phyloP scores from a whole-genome alignment of 2,113 vertebrate species.

The Coryphaenoides rupestris region DNA sequence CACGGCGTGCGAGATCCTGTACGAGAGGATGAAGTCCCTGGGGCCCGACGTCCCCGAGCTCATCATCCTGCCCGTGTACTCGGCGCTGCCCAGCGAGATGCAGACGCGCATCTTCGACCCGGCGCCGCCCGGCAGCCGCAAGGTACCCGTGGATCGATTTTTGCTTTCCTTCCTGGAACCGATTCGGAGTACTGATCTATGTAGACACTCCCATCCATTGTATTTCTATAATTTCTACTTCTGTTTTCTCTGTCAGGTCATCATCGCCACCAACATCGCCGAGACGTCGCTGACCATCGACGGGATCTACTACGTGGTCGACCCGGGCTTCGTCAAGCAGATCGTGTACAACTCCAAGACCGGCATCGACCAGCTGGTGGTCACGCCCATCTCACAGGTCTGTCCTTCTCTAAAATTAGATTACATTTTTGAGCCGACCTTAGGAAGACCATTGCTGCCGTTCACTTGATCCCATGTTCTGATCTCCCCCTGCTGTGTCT shows the following conservation, averaged over 20 bases:
- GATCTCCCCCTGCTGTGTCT: neutral
- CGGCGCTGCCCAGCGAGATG: conserved; percentile 97
- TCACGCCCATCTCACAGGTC: conserved; percentile 93
- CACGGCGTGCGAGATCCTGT: conserved; percentile 96
- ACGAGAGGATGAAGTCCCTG: conserved; percentile 96
- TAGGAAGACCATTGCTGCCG: no score
- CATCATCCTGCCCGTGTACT: conserved; percentile 85
- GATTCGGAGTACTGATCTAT: no score
- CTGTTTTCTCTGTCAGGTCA: conserved; percentile 68
- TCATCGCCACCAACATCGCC: conserved; percentile 92
- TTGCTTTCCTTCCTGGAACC: no score
- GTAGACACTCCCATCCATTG: no score
- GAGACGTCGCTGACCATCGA: conserved; percentile 92
- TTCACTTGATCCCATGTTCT: neutral
- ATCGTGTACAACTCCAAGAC: conserved; percentile 94
- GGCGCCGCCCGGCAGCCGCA: conserved; percentile 94
- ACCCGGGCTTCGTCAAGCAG: conserved; percentile 93
- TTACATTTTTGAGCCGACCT: no score
- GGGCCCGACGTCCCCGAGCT: conserved; percentile 94
- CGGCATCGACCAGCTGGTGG: conserved; percentile 91
- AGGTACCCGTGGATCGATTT: conserved; percentile 78
- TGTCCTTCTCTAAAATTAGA: no score
- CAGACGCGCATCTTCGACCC: conserved; percentile 98
- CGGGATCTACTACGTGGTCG: conserved; percentile 91
- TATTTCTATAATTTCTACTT: no score